Base-by-base conservation (phyloP, 2,888 invertebrate genomes). In the Dicycla oo region DNA sequence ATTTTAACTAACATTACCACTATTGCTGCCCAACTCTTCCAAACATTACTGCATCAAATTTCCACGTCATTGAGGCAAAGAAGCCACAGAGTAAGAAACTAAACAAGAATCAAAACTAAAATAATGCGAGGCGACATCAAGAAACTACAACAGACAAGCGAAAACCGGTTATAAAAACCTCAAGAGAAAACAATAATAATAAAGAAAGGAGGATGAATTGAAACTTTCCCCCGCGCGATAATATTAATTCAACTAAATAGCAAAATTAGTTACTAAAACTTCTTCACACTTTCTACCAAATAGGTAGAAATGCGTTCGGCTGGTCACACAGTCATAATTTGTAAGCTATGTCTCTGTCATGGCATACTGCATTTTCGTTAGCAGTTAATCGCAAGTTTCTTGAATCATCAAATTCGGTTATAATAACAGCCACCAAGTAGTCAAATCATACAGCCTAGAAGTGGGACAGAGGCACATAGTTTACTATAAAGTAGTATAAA, bases 21-120 rank as follows among this genome's bases (percentile, higher is more conserved):
- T 82, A 80, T 61, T 53, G 43, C 69, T 64, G 69, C 78, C 81
- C 53, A 47, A 62, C 56, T 56, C 38, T 26, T 26, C 49, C 58
- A 68, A 20, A 60, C 34, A 15, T 61, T n/a, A 57, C 74, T 74
- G 68, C 80, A 56, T 57, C 69, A 83, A 83, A 67, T 65, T 54
- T 34, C 77, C 82, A 69, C 80, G 70, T 74, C 85, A 82, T 69
- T 75, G 73, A 57, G 54, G 66, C 74, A 70, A 30, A 58, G 20
- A 51, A 47, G 45, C 64, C 80, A 80, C 75, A 75, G 69, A 78
- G 76, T 83, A 83, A 78, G 64, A 80, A 86, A 85, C 83, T 86
- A 91, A 91, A 91, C 82, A 82, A 85, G 76, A 81, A 76, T 91
- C 88, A 79, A 93, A 93, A 93, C 88, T 87, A 81, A 89, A 91